Percentiles rank a stretch among this genome's conserved stretches.
Evolutionary conservation across 2,113 vertebrate genomes (phyloP).

Genomic region (Mustela nigripes): DNA sequence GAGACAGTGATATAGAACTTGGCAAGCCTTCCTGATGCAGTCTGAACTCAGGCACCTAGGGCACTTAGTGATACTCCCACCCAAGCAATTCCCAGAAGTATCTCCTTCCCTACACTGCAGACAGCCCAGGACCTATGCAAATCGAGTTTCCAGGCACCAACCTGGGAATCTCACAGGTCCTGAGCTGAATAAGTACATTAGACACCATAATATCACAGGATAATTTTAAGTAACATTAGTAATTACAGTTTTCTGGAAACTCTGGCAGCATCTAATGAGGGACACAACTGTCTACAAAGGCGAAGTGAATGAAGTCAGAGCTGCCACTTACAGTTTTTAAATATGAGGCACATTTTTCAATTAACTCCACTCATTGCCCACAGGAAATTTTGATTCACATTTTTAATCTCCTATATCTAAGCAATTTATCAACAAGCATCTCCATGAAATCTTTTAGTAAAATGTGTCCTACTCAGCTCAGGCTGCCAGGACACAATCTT

Average conservation of each 20-base stretch:
- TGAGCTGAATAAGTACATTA: not conserved
- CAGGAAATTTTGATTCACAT: not conserved
- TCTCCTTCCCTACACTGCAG: accelerated
- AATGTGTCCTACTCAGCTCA: not conserved
- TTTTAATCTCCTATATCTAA: not conserved
- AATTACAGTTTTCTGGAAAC: not conserved
- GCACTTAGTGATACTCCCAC: not conserved
- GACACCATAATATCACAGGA: not conserved
- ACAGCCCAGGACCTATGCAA: not conserved
- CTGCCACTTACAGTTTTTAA: not conserved
- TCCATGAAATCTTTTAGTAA: not conserved
- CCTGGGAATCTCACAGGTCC: not conserved
- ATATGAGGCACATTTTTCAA: not conserved
- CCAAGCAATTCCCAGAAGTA: not conserved
- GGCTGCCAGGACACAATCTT: not conserved
- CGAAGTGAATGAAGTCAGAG: not conserved
- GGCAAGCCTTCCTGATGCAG: not conserved
- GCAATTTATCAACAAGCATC: not conserved
- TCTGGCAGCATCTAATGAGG: not conserved
- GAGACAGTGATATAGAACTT: not conserved
- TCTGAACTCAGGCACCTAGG: not conserved
- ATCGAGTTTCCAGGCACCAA: not conserved
- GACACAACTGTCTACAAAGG: not conserved
- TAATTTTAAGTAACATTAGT: not conserved
- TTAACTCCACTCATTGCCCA: not conserved